These are phyloP conservation scores for Cecropterus lyciades DNA, from an alignment of 1,140 invertebrate species.

Conservation along the genomic window DNA sequence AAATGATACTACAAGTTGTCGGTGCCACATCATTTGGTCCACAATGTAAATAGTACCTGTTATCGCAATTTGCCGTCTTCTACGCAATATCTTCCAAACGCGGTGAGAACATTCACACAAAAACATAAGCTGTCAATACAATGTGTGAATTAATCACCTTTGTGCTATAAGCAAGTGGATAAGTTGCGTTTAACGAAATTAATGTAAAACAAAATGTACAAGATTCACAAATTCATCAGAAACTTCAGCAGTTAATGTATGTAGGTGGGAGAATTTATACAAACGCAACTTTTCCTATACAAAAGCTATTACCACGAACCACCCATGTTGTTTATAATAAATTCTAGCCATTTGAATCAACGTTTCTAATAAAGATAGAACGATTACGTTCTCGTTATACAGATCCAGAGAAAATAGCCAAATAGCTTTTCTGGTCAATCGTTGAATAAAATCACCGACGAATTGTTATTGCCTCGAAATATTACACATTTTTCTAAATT, in stretches of 20 bases:
- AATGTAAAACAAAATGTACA: neutral
- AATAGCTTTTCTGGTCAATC: too few relatives aligned
- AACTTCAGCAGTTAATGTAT: too few relatives aligned
- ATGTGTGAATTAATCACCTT: slow-evolving; percentile 28
- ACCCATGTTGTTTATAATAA: slow-evolving; percentile 28
- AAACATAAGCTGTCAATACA: slow-evolving; percentile 29
- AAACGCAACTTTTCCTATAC: slow-evolving; percentile 17
- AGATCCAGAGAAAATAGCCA: neutral
- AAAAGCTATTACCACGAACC: slow-evolving; percentile 22
- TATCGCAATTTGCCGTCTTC: slow-evolving; percentile 82
- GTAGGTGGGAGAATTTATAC: neutral
- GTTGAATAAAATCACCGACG: too few relatives aligned
- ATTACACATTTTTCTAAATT: too few relatives aligned
- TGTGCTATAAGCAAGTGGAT: slow-evolving; percentile 25
- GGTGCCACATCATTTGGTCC: slow-evolving; percentile 77
- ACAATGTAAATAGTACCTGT: slow-evolving; percentile 54
- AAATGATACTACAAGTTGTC: slow-evolving; percentile 64
- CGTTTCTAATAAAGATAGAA: too few relatives aligned
- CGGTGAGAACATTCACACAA: slow-evolving; percentile 54
- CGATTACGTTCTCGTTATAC: too few relatives aligned
- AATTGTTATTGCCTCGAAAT: too few relatives aligned
- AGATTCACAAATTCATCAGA: too few relatives aligned
- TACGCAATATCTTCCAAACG: slow-evolving; percentile 53
- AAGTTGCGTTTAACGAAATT: slow-evolving; percentile 16
- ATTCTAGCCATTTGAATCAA: neutral